A percentile compares a stretch with the other conserved stretches of the same genome.
phyloP scores from a whole-genome alignment of 2,888 invertebrate species.

The Cenopis cana region DNA sequence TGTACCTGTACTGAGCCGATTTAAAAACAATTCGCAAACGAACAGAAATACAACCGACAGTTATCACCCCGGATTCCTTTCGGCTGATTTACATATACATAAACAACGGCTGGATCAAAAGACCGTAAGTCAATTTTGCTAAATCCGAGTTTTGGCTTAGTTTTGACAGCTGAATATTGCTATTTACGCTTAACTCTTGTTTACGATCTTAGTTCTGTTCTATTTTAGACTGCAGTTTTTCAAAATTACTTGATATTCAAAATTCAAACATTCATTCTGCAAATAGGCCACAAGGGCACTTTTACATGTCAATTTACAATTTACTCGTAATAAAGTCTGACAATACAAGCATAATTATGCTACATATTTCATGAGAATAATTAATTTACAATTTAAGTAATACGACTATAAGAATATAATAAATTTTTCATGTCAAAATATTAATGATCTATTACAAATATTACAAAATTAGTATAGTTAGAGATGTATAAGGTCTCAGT shows the following conservation, averaged over 20 bases:
- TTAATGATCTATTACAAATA: no score
- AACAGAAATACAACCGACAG: slow-evolving; percentile 36
- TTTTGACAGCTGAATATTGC: background rate
- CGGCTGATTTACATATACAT: slow-evolving; percentile 36
- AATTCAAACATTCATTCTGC: no score
- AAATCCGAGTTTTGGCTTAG: background rate
- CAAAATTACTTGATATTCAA: background rate
- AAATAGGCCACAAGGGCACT: no score
- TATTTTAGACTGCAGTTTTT: background rate
- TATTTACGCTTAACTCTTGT: background rate
- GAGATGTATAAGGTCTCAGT: no score
- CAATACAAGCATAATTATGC: no score
- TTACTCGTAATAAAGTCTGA: no score
- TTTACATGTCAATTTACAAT: no score
- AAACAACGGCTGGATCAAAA: slow-evolving; percentile 22
- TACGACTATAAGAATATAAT: no score
- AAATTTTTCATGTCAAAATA: no score
- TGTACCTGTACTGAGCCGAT: slow-evolving; percentile 13
- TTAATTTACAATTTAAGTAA: no score
- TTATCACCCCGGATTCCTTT: slow-evolving; percentile 37
- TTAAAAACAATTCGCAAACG: slow-evolving; percentile 36
- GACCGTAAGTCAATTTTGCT: slow-evolving; percentile 14
- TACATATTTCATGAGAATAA: background rate
- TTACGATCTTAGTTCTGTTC: background rate
- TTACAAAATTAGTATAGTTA: no score